phyloP scores from a whole-genome alignment of 2,888 invertebrate species.

The Perizoma affinitatum region DNA sequence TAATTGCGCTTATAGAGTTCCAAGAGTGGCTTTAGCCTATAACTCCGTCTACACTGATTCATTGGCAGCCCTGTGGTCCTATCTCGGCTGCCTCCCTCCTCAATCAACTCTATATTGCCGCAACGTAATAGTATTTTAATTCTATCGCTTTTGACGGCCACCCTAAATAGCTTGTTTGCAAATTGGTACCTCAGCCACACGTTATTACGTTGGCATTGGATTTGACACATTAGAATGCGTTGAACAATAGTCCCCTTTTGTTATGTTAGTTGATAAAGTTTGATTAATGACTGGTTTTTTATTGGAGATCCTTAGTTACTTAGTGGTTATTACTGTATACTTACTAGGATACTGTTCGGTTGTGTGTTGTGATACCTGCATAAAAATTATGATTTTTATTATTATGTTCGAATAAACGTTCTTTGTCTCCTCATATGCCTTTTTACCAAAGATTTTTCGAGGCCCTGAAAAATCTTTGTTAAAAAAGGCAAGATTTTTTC shows the following conservation, averaged over 20 bases:
- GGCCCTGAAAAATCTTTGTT: too few species aligned
- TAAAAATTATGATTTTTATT: too few species aligned
- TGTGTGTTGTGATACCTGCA: neutral
- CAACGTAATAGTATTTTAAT: constrained; percentile 82
- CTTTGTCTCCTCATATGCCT: too few species aligned
- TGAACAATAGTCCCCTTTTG: constrained; percentile 25
- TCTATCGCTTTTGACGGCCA: constrained; percentile 75
- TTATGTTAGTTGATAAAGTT: constrained; percentile 44
- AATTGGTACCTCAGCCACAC: constrained; percentile 58
- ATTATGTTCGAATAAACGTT: too few species aligned
- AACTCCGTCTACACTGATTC: constrained; percentile 8
- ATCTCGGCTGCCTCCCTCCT: constrained; percentile 45
- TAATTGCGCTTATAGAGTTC: too few species aligned
- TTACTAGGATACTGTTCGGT: neutral
- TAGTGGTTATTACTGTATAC: neutral
- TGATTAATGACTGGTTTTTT: constrained; percentile 24
- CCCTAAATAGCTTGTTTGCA: constrained; percentile 72
- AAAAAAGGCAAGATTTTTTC: too few species aligned
- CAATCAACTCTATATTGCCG: constrained; percentile 75
- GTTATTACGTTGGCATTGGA: constrained; percentile 47
- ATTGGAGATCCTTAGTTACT: neutral
- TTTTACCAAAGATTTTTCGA: too few species aligned
- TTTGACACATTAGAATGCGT: constrained; percentile 47
- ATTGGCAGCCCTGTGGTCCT: constrained; percentile 23
- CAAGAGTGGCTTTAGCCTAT: neutral